A percentile compares a stretch with the other conserved stretches of the same genome.
Evolutionary conservation across 2,888 invertebrate species (phyloP).

Genomic region (Oscheius onirici): DNA sequence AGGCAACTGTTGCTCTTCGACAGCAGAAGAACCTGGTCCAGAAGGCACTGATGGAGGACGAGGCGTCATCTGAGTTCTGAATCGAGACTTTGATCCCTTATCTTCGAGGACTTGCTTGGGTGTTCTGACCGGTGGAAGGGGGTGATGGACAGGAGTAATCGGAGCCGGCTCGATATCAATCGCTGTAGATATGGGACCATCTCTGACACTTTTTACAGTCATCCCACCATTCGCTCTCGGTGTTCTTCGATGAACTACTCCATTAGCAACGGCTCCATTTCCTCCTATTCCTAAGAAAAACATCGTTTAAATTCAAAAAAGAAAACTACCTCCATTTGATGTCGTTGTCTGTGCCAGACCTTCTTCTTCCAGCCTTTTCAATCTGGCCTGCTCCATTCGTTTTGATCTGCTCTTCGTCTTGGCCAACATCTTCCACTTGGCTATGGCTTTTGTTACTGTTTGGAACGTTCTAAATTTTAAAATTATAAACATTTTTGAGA

Average conservation of each 20-base stretch:
- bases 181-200: background rate
- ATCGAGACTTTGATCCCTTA: too few relatives aligned
- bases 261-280: constrained; percentile 19
- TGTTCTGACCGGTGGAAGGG: constrained; percentile 12
- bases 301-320: background rate
- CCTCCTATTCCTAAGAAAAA: background rate
- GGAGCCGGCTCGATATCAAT: constrained; percentile 15
- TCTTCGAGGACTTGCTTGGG: background rate
- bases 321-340: constrained; percentile 23
- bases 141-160: background rate
- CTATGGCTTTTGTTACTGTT: constrained; percentile 64
- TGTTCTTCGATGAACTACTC: constrained; percentile 7
- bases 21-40: constrained; percentile 5
- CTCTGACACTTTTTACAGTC: background rate
- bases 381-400: constrained; percentile 45
- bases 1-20: constrained; percentile 7
- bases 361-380: constrained; percentile 44
- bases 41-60: constrained; percentile 4
- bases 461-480: constrained; percentile 55
- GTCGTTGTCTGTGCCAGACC: background rate
- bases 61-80: background rate
- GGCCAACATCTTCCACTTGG: constrained; percentile 64
- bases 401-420: constrained; percentile 51
- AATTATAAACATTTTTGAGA: background rate
- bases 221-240: constrained; percentile 15